Conservation (phyloP, 2,888 invertebrate species). For the Platerodrilus igneus region DNA sequence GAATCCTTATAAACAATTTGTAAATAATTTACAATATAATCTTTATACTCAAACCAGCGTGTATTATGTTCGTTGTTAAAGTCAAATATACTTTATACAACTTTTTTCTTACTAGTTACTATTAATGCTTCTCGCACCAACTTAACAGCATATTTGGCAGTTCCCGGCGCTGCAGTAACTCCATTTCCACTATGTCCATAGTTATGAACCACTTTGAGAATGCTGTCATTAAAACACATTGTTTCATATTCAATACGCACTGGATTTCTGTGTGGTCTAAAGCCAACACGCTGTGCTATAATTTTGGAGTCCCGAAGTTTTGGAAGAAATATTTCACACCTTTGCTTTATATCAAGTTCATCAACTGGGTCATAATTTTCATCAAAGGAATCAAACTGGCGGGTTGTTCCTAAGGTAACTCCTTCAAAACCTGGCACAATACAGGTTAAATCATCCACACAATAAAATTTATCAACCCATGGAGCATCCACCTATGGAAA, state of each 20-base stretch:
- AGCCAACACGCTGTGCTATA: slow-evolving; percentile 65
- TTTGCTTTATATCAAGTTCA: slow-evolving; percentile 68
- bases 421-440: slow-evolving; percentile 70
- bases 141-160: too few species aligned
- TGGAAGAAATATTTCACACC: slow-evolving; percentile 72
- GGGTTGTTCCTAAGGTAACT: slow-evolving; percentile 79
- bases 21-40: too few species aligned
- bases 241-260: slow-evolving; percentile 68
- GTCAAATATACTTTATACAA: too few species aligned
- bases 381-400: slow-evolving; percentile 77
- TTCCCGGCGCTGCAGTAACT: slow-evolving; percentile 84
- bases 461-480: slow-evolving; percentile 85
- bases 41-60: too few species aligned
- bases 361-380: slow-evolving; percentile 64
- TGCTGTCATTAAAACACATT: slow-evolving; percentile 54
- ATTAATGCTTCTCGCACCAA: slow-evolving; percentile 56
- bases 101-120: slow-evolving; percentile 43
- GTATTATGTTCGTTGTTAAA: too few species aligned
- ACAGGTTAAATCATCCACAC: slow-evolving; percentile 81
- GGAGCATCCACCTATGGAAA: slow-evolving; percentile 75
- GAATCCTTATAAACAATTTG: too few species aligned
- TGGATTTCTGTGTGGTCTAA: slow-evolving; percentile 73
- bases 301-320: slow-evolving; percentile 56
- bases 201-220: too few species aligned
- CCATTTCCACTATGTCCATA: slow-evolving; percentile 95